Base-by-base conservation (phyloP, 2,797 vertebrate species). In the Gobionotothen gibberifrons region DNA sequence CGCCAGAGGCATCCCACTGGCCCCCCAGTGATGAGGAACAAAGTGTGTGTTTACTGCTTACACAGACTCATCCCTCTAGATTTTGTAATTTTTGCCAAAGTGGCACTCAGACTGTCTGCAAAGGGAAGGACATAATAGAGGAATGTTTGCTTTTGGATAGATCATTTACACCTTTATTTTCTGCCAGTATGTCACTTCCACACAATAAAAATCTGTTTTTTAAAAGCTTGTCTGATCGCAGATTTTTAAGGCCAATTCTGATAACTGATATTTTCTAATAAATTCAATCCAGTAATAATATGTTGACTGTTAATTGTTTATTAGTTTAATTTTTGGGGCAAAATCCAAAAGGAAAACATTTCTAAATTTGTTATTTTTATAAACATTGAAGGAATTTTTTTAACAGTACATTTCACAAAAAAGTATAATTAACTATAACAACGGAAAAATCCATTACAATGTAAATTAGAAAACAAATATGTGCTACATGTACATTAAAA, bases 1-100 rank as follows among this genome's bases (percentile, higher is more conserved):
- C 65, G 96, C 97, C 14, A 88, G 97, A 56, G 97, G 97, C 77
- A 99, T 99, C 81, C 98, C 98, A 0, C 94, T 99, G 60, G 97
- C 98, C 39, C 94, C 97, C 1, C 97, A 99, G 75, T 99, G 89
- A 92, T 5, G 9, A 7, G 53, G 58, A 36, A 47, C 19, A 15
- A 7, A 39, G 51, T 44, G 42, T 54, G n/a, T 10, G 46, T 7
- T 40, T 15, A 64, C 67, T 49, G 64, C 52, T 16, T 55, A 78
- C 48, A 22, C 42, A 9, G 79, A 76, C 16, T 59, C 69, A 44
- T 29, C 57, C 16, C 49, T n/a, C 47, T 68, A 54, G 42, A 44
- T 74, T 84, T 81, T 69, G 65, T 68, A 58, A 56, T 77, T 76
- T 65, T 73, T 67, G 53, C 69, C 66, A 71, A 71, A 6, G n/a